Base-by-base conservation (phyloP, 2,113 vertebrate genomes). In the Prolemur simus region DNA sequence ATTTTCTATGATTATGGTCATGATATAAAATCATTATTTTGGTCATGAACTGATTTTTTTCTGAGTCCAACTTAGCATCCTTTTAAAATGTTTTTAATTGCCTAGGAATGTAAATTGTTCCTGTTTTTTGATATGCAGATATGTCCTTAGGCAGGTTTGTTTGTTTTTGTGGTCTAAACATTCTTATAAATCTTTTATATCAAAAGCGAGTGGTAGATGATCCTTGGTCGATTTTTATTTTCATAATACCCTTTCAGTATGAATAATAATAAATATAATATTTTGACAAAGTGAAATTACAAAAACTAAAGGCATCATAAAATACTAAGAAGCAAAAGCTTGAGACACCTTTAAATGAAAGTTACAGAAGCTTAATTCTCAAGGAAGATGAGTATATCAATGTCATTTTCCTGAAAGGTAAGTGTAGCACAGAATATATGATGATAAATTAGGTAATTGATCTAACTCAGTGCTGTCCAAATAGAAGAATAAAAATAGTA, bases 71-170 rank as follows among this genome's bases (percentile, higher is more conserved):
- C 12, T 87, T 10, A 73, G 66, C 17, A 13, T 52, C 12, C 7
- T 45, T 64, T 3, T 82, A 89, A 89, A 90, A 32, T 45, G 4
- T 58, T 94, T 96, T 81, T 45, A 91, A 88, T 85, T 91, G 80
- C 15, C 25, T 91, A 82, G 1, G 5, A 60, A 47, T 95, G 2
- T 56, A 87, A 92, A 45, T 42, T 37, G 0, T 94, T 77, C 7
- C n/a, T 76, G 18, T 21, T 56, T 96, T 66, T 82, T 49, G 14
- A 86, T 68, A 12, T 58, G 12, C n/a, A 83, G 27, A 54, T 85
- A 93, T 13, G 8, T 92, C 1, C n/a, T 89, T 80, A 73, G 34
- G 37, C 68, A 87, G 15, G 3, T 56, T 95, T 66, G 4, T 77
- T 91, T 86, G 27, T 52, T 25, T 63, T 94, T 80, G 29, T 95